Base-by-base conservation (phyloP, 1,140 invertebrate genomes). In the Halotydeus destructor region DNA sequence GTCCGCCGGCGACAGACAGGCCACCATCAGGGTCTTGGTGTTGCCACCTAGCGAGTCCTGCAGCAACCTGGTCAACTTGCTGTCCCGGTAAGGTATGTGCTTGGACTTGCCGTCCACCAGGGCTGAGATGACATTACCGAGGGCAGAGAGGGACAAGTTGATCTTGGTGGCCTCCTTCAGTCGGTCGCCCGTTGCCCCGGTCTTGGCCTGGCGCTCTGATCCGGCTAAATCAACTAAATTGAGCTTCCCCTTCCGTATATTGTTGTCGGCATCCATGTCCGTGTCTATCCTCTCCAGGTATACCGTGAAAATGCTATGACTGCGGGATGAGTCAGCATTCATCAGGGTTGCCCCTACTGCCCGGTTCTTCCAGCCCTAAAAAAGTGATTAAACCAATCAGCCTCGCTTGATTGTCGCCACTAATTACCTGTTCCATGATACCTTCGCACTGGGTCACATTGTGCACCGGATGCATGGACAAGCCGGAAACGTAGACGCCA, bases 151-250 rank as follows among this genome's bases (percentile, higher is more conserved):
- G 5, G 82, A 88, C n/a, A 93, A 59, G 64, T 93, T 93, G 43
- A 93, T 93, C 64, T 88, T 89, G 0, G 81, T 88, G 0, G 85
- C 85, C 65, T 93, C 85, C 55, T 83, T 88, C 18, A 93, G 61
- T 18, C 85, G 62, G 46, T 88, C 80, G 0, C 85, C 81, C 2
- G 72, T 72, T 1, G 79, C 77, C 9, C 83, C 77, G 25, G 82
- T 85, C 57, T 85, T 84, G 0, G 71, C 65, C 57, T 86, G 81
- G 47, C 82, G 59, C 57, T 88, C 84, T 45, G 77, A 83, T 2
- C 84, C 84, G 18, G 83, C 83, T 46, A 89, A 61, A 62, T 89
- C 83, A 0, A 89, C 86, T 24, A 94, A 60, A 59, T 89, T 88
- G 2, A 94, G 64, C 55, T 86, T 78, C 0, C 85, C 84, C 33